Base-by-base conservation (phyloP, 2,888 invertebrate genomes). In the Harmothoe impar region DNA sequence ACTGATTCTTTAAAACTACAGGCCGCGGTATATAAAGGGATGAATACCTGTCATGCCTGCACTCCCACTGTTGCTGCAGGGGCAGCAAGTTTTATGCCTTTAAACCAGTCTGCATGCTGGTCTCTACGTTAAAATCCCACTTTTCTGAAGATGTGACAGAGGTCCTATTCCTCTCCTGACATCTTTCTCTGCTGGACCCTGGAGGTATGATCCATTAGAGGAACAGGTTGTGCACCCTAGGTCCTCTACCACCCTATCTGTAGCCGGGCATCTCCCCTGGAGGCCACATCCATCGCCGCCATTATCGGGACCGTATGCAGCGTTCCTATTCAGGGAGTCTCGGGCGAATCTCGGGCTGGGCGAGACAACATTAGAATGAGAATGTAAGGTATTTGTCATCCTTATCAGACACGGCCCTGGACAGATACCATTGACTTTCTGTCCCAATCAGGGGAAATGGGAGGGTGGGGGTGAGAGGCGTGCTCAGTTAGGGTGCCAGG, bases 351-450 rank as follows among this genome's bases (percentile, higher is more conserved):
- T 62, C 62, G 62, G 23, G 62, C 62, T 62, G 1, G 62, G 62
- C 62, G 62, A 62, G 62, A 62, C 62, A n/a, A n/a, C 62, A 62
- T 62, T 62, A 7, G 62, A 62, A 62, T 62, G 62, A 62, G 62
- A 62, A 62, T 62, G n/a, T 20, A 20, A n/a, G 20, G 15, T 20
- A 62, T 62, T 62, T 62, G 62, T 62, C 62, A 62, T 62, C 62
- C 62, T 62, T 62, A 62, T 62, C 62, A 62, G 62, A n/a, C n/a
- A 62, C 62, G n/a, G 15, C 62, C 62, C n/a, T n/a, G n/a, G 62
- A 62, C 62, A 62, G 62, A 62, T 62, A 62, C 62, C 62, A 62
- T 62, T 62, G 62, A 62, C 62, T 20, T 62, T 15, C n/a, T 62
- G 62, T n/a, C 62, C 20, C 15, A 62, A 62, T n/a, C n/a, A 62